phyloP scores from a whole-genome alignment of 2,888 invertebrate genomes.

The Campoplex nolae region DNA sequence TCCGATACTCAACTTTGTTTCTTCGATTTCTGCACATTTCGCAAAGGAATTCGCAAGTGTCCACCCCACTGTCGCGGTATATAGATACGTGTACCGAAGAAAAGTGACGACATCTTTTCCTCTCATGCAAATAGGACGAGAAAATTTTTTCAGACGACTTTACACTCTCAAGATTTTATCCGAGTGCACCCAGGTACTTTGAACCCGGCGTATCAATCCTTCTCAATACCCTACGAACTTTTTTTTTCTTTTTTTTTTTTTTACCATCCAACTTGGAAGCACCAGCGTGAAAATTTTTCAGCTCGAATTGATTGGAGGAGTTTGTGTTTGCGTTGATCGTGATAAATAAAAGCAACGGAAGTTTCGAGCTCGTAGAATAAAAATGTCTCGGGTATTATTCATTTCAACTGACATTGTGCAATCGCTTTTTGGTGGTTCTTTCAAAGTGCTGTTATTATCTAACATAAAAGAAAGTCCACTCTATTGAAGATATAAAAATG shows the following conservation, averaged over 20 bases:
- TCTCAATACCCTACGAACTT: not conserved
- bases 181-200: conserved; percentile 36
- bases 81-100: not conserved
- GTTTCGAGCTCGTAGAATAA: not conserved
- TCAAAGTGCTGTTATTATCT: not conserved
- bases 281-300: not conserved
- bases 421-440: not conserved
- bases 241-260: not conserved
- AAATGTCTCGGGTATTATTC: not conserved
- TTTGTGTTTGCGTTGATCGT: not conserved
- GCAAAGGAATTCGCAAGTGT: conserved; percentile 3
- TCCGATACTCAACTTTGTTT: conserved; percentile 26
- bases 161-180: conserved; percentile 12
- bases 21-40: conserved; percentile 17
- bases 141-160: conserved; percentile 40
- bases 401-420: not conserved
- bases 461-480: not conserved
- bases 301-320: conserved; percentile 1
- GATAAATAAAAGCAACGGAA: not conserved
- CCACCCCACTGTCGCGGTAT: not conserved
- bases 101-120: conserved; percentile 26
- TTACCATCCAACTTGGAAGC: not conserved
- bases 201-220: not conserved
- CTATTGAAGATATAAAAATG: not conserved
- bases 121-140: conserved; percentile 30